Evolutionary conservation across 2,888 invertebrate genomes (phyloP).

Genomic region (Rambutsinella grinnellia): DNA sequence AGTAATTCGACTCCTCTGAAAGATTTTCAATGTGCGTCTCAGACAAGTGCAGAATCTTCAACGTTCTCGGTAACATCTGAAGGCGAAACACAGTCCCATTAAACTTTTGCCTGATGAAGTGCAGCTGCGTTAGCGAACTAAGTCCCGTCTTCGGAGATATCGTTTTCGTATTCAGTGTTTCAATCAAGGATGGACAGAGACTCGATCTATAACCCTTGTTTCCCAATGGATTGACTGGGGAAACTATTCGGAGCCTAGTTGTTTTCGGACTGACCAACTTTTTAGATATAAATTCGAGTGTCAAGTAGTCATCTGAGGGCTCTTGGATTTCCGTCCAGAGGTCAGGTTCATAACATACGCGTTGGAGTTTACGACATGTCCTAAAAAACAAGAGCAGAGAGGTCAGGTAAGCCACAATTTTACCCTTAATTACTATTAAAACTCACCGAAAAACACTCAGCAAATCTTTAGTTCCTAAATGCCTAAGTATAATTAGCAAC

Average conservation of each 20-base stretch:
- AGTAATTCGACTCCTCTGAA: constrained; percentile 56
- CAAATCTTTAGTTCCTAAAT: constrained; percentile 52
- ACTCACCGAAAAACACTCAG: constrained; percentile 53
- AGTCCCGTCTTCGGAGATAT: constrained; percentile 29
- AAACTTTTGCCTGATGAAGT: constrained; percentile 58
- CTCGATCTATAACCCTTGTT: constrained; percentile 59
- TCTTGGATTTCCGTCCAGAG: constrained; percentile 59
- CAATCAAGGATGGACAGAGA: constrained; percentile 54
- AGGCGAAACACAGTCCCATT: constrained; percentile 52
- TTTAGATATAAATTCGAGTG: constrained; percentile 44
- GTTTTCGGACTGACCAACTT: constrained; percentile 49
- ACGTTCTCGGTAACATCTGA: constrained; percentile 54
- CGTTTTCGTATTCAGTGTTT: constrained; percentile 27
- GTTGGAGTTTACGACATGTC: constrained; percentile 55
- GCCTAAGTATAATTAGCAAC: constrained; percentile 63
- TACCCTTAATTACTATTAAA: not conserved
- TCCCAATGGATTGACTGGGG: constrained; percentile 47
- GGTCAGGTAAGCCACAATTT: not conserved
- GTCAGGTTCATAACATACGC: constrained; percentile 58
- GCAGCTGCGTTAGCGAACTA: constrained; percentile 53
- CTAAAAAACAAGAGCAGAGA: constrained; percentile 31
- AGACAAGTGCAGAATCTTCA: constrained; percentile 58
- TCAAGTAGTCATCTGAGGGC: constrained; percentile 56
- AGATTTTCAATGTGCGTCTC: constrained; percentile 59
- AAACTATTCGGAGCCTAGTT: constrained; percentile 36